Evolutionary conservation across 2,888 invertebrate species (phyloP).

Genomic region (Drosophila mimetica): DNA sequence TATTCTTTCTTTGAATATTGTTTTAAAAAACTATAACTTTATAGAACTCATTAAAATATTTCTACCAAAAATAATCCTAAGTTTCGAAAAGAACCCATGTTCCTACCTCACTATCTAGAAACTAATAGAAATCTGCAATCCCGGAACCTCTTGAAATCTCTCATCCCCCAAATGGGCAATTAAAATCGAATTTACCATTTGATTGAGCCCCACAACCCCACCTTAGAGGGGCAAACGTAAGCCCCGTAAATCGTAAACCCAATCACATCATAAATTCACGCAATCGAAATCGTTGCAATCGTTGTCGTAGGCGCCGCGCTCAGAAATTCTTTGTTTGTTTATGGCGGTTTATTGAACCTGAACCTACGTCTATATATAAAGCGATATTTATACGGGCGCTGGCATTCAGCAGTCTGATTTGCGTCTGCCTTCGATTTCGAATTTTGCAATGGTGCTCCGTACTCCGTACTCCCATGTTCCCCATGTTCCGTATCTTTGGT

Average conservation of each 20-base stretch:
- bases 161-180: neutral
- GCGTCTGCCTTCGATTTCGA: slow-evolving; percentile 21
- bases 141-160: neutral
- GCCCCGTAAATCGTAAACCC: neutral
- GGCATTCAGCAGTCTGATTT: slow-evolving; percentile 17
- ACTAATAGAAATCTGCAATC: too few species aligned
- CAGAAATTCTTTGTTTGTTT: slow-evolving; percentile 31
- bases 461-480: too few species aligned
- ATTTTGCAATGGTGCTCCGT: neutral
- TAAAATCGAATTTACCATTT: slow-evolving; percentile 6
- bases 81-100: neutral
- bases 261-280: slow-evolving; percentile 20
- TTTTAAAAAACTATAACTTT: too few species aligned
- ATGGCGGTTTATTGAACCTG: slow-evolving; percentile 66
- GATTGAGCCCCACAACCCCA: neutral
- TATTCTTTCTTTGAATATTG: too few species aligned
- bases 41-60: too few species aligned
- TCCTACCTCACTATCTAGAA: neutral
- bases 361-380: slow-evolving; percentile 54
- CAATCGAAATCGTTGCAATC: slow-evolving; percentile 24
- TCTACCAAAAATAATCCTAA: too few species aligned
- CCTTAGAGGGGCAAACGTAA: too few species aligned
- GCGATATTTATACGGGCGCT: slow-evolving; percentile 18
- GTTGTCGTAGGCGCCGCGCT: slow-evolving; percentile 23
- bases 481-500: neutral